Percentiles rank a stretch among this genome's conserved stretches.
phyloP scores from a whole-genome alignment of 2,888 invertebrate genomes.

The Cactoblastis cactorum region DNA sequence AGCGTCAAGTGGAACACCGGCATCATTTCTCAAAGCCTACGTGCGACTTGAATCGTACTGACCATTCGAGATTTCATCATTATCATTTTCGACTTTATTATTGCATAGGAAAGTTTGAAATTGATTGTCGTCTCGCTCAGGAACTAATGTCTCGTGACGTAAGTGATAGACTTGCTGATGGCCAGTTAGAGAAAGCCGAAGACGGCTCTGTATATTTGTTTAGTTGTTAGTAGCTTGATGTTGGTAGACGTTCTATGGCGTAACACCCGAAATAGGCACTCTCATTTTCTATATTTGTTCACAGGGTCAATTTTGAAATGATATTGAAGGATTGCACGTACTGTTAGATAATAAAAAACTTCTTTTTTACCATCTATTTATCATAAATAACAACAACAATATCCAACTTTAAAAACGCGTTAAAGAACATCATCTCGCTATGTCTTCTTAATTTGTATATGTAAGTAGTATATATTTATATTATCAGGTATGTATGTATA shows the following conservation, averaged over 20 bases:
- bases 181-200: slow-evolving; percentile 57
- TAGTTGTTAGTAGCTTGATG: slow-evolving; percentile 43
- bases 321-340: slow-evolving; percentile 19
- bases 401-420: too few species aligned
- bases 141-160: slow-evolving; percentile 27
- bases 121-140: slow-evolving; percentile 22
- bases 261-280: slow-evolving; percentile 57
- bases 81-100: slow-evolving; percentile 30
- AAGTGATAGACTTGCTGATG: slow-evolving; percentile 46
- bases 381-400: too few species aligned
- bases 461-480: too few species aligned
- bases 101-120: slow-evolving; percentile 32
- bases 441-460: too few species aligned
- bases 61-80: slow-evolving; percentile 21
- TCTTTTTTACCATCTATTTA: too few species aligned
- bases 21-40: slow-evolving; percentile 47
- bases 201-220: slow-evolving; percentile 46
- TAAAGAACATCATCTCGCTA: too few species aligned
- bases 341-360: neutral
- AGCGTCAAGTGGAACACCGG: slow-evolving; percentile 41
- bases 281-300: slow-evolving; percentile 67
- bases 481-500: too few species aligned
- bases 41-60: slow-evolving; percentile 37
- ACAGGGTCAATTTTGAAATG: slow-evolving; percentile 37
- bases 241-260: slow-evolving; percentile 42